phyloP scores from a whole-genome alignment of 37 sponge, comb jelly and placozoan species.

The Tethya wilhelma region DNA sequence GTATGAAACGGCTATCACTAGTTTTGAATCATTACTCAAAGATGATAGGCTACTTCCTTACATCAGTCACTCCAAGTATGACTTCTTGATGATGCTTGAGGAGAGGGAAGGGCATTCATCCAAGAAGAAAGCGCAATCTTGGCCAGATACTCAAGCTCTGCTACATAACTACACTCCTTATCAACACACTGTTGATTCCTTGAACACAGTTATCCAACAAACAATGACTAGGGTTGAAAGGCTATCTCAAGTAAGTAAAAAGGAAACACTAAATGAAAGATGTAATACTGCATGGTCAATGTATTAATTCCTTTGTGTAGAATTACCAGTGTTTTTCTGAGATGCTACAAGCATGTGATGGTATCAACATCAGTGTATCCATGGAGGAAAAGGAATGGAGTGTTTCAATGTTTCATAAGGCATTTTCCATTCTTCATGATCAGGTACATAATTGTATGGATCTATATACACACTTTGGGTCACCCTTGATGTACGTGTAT shows the following conservation, averaged over 20 bases:
- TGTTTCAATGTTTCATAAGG: constrained; percentile 46
- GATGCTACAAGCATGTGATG: constrained; percentile 57
- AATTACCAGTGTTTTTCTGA: constrained; percentile 32
- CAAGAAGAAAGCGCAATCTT: not conserved
- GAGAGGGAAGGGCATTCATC: constrained; percentile 7
- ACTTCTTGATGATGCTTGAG: constrained; percentile 46
- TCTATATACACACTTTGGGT: not conserved
- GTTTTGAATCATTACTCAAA: constrained; percentile 31
- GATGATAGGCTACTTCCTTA: constrained; percentile 35
- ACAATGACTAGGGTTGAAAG: constrained; percentile 21
- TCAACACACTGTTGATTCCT: not conserved
- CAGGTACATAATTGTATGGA: constrained; percentile 38
- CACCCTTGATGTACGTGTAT: not conserved
- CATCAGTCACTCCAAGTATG: constrained; percentile 37
- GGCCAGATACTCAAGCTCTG: constrained; percentile 8
- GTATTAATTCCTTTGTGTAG: constrained; percentile 12
- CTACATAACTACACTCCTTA: constrained; percentile 29
- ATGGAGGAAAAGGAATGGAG: constrained; percentile 44
- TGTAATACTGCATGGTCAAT: not conserved
- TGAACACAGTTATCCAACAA: not conserved
- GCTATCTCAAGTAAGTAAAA: constrained; percentile 25
- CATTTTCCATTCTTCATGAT: constrained; percentile 56
- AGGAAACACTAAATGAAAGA: not conserved
- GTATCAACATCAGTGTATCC: constrained; percentile 21
- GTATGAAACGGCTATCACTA: constrained; percentile 29